Evolutionary conservation across 2,797 vertebrate species (phyloP).

Genomic region (Mormyrus proboscirostris): DNA sequence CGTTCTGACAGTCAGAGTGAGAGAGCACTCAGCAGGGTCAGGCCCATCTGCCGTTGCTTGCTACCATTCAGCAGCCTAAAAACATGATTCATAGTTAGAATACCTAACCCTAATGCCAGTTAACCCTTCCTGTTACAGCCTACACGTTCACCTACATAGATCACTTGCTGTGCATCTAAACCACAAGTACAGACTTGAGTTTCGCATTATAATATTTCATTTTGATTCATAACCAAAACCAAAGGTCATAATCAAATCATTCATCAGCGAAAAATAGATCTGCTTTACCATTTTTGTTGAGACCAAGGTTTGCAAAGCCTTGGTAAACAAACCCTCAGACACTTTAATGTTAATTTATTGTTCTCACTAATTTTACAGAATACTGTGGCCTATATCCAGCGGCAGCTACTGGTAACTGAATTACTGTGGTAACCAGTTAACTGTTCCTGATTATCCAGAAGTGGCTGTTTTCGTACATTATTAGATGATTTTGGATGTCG

Average conservation of each 20-base stretch:
- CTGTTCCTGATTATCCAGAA: not conserved
- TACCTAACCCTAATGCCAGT: constrained; percentile 40
- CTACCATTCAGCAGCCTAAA: not conserved
- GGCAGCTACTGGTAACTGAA: not conserved
- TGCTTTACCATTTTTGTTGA: not conserved
- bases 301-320: not conserved
- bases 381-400: not conserved
- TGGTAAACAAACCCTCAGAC: not conserved
- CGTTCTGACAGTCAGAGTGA: not conserved
- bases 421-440: not conserved
- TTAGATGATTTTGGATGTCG: not conserved
- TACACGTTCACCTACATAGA: not conserved
- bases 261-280: not conserved
- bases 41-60: not conserved
- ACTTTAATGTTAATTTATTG: not conserved
- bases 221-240: not conserved
- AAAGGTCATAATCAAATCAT: not conserved
- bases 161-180: not conserved
- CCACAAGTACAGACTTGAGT: not conserved
- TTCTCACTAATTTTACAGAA: not conserved
- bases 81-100: constrained; percentile 46
- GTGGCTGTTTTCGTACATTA: not conserved
- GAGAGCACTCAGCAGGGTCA: not conserved
- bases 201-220: not conserved
- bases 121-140: constrained; percentile 34